A percentile compares a stretch with the other conserved stretches of the same genome.
phyloP scores from a whole-genome alignment of 2,113 vertebrate species.

The Nipponia nippon region DNA sequence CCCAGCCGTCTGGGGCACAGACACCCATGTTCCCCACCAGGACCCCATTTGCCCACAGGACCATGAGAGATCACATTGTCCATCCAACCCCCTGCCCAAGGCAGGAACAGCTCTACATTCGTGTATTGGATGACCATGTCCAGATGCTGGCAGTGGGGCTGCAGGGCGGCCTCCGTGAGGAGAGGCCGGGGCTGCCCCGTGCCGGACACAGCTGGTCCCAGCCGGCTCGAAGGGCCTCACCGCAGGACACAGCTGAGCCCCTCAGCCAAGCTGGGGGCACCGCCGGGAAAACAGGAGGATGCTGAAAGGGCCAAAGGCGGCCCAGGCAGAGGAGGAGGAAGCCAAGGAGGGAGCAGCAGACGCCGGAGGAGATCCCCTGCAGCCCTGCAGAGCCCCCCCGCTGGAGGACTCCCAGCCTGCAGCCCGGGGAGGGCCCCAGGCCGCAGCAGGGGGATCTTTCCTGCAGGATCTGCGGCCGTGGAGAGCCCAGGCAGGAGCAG shows the following conservation, averaged over 20 bases:
- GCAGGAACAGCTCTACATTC: background rate
- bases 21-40: background rate
- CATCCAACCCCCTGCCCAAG: background rate
- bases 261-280: too few species aligned
- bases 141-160: accelerated
- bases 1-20: background rate
- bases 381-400: background rate
- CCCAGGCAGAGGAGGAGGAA: too few species aligned
- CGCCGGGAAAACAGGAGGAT: too few species aligned
- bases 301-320: too few species aligned
- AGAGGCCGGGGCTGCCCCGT: background rate
- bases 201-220: too few species aligned
- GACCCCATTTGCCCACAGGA: background rate
- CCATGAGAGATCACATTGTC: background rate
- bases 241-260: too few species aligned
- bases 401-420: background rate
- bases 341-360: too few species aligned
- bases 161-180: too few species aligned
- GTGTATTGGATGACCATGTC: accelerated
- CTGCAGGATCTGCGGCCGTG: background rate
- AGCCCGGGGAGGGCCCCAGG: too few species aligned
- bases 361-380: background rate
- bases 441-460: background rate
- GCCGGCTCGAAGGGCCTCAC: too few species aligned
- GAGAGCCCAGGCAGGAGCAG: background rate